A percentile compares a stretch with the other conserved stretches of the same genome.
Conservation (phyloP, 2,888 invertebrate genomes). For the Epirrita christyi region DNA sequence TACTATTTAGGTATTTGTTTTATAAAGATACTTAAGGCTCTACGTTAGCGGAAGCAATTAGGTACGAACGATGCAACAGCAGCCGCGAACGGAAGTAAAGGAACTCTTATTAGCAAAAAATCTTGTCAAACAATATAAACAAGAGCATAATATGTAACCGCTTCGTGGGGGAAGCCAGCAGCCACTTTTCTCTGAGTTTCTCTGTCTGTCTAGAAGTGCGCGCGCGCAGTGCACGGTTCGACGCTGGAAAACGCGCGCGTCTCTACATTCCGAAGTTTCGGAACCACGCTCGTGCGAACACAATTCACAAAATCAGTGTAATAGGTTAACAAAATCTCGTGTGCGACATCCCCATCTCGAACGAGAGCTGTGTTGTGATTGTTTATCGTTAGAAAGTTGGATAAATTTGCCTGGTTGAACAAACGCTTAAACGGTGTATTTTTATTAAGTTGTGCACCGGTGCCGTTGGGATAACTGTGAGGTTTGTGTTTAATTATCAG, state of each 20-base stretch:
- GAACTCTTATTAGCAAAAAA: neutral
- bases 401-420: constrained; percentile 52
- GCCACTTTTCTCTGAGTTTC: constrained; percentile 81
- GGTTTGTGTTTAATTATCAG: constrained; percentile 55
- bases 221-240: constrained; percentile 65
- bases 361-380: constrained; percentile 56
- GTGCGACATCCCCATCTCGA: constrained; percentile 46
- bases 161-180: constrained; percentile 49
- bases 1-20: too few relatives aligned
- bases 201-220: constrained; percentile 56
- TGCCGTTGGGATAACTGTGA: constrained; percentile 67
- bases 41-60: too few relatives aligned
- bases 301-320: constrained; percentile 38
- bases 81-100: constrained; percentile 4
- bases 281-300: constrained; percentile 18
- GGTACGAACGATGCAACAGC: neutral
- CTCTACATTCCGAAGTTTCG: constrained; percentile 22
- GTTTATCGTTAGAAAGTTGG: constrained; percentile 62
- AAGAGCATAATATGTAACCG: constrained; percentile 74
- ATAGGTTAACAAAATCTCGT: constrained; percentile 45
- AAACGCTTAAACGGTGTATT: constrained; percentile 51
- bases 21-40: too few relatives aligned
- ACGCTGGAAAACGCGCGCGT: constrained; percentile 65
- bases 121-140: constrained; percentile 45
- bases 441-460: constrained; percentile 54